Evolutionary conservation across 2,113 vertebrate species (phyloP).

Genomic region (Lepus europaeus): DNA sequence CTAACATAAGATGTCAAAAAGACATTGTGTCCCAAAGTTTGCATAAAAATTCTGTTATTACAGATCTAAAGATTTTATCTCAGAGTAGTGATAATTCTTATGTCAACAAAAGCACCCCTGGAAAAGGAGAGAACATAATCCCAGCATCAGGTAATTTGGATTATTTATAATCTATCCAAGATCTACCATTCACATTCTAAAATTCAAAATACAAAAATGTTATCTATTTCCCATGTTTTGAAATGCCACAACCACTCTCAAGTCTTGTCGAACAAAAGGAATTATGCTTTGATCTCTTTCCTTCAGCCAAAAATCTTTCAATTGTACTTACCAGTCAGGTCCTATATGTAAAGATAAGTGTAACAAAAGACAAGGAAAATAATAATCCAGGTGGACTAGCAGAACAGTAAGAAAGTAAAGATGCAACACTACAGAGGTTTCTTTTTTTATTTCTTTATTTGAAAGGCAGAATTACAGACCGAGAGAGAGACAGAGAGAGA

Average conservation of each 20-base stretch:
- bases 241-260: neutral
- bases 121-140: neutral
- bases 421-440: neutral
- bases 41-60: neutral
- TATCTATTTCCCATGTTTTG: neutral
- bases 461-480: too few relatives aligned
- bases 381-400: neutral
- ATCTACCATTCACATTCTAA: neutral
- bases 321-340: neutral
- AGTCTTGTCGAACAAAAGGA: neutral
- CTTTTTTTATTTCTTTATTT: too few relatives aligned
- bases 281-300: constrained; percentile 27
- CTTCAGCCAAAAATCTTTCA: constrained; percentile 4
- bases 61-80: neutral
- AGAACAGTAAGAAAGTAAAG: neutral
- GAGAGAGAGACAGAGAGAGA: too few relatives aligned
- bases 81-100: neutral
- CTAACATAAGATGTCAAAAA: neutral
- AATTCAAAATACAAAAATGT: constrained; percentile 20
- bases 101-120: neutral
- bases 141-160: neutral
- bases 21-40: neutral
- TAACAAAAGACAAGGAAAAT: neutral
- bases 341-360: neutral
- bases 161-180: neutral